Conservation (phyloP, 2,113 vertebrate genomes). For the Nothoprocta perdicaria region DNA sequence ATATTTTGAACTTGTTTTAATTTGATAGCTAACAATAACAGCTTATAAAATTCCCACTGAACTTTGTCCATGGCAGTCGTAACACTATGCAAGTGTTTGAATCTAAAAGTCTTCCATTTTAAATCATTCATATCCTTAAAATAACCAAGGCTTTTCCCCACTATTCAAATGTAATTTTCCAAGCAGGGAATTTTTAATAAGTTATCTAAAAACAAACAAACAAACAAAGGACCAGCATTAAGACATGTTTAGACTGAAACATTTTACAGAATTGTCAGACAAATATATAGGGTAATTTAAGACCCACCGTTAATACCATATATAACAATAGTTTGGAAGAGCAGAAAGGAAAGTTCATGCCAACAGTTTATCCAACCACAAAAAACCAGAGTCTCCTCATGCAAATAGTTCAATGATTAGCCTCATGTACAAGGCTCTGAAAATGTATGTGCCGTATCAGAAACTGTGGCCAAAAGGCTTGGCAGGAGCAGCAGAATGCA, state of each 20-base stretch:
- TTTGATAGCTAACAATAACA: neutral
- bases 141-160: neutral
- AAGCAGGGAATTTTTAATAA: slow-evolving; percentile 6
- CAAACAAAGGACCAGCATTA: neutral
- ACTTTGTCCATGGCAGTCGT: neutral
- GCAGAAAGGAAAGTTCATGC: slow-evolving; percentile 31
- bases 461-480: neutral
- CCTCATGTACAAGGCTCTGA: neutral
- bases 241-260: slow-evolving; percentile 19
- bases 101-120: neutral
- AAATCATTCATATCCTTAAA: neutral
- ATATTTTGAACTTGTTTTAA: neutral
- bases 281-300: slow-evolving; percentile 35
- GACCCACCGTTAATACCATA: slow-evolving; percentile 1
- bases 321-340: slow-evolving; percentile 29
- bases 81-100: neutral
- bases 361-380: slow-evolving; percentile 43
- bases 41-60: neutral
- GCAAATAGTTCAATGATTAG: slow-evolving; percentile 43
- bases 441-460: neutral
- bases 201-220: neutral
- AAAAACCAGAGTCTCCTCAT: slow-evolving; percentile 43
- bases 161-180: neutral
- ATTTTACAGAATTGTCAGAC: neutral
- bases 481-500: neutral